phyloP scores from a whole-genome alignment of 2,113 vertebrate genomes.

The Elaphurus davidianus region DNA sequence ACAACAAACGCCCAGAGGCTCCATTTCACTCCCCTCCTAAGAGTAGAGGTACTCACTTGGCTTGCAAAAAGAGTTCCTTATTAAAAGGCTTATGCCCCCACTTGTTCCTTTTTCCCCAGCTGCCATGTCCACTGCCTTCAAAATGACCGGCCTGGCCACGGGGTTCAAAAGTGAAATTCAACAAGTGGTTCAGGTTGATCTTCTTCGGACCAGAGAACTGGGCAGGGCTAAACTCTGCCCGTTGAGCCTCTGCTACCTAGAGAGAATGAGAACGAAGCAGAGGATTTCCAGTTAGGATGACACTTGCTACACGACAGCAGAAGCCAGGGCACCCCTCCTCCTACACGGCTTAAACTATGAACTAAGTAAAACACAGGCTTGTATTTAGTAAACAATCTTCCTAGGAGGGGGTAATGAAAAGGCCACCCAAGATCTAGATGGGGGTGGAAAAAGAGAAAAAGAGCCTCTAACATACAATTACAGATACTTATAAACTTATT shows the following conservation, averaged over 20 bases:
- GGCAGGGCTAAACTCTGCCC: conserved; percentile 99
- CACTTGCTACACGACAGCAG: background rate
- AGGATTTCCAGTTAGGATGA: conserved; percentile 56
- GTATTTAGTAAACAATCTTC: background rate
- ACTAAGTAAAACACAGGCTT: background rate
- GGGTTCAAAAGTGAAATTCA: conserved; percentile 99
- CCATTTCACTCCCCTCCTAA: background rate
- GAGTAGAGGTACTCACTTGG: conserved; percentile 89
- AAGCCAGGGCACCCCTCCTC: background rate
- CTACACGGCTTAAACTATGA: background rate
- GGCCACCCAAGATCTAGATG: background rate
- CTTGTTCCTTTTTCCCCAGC: conserved; percentile 96
- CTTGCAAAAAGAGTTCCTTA: conserved; percentile 99
- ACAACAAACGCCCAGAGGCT: background rate
- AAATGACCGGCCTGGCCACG: conserved; percentile 90
- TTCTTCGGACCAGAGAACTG: conserved; percentile 98
- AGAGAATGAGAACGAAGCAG: conserved; percentile 31
- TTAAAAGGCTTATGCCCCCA: conserved; percentile 99
- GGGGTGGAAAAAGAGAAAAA: background rate
- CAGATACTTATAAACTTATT: background rate
- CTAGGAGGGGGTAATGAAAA: background rate
- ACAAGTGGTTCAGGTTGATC: conserved; percentile 97
- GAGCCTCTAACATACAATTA: background rate
- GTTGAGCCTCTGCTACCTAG: conserved; percentile 96
- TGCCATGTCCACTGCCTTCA: conserved; percentile 86